Base-by-base conservation (phyloP, 2,113 vertebrate genomes). In the Hippocampus guttulatus region DNA sequence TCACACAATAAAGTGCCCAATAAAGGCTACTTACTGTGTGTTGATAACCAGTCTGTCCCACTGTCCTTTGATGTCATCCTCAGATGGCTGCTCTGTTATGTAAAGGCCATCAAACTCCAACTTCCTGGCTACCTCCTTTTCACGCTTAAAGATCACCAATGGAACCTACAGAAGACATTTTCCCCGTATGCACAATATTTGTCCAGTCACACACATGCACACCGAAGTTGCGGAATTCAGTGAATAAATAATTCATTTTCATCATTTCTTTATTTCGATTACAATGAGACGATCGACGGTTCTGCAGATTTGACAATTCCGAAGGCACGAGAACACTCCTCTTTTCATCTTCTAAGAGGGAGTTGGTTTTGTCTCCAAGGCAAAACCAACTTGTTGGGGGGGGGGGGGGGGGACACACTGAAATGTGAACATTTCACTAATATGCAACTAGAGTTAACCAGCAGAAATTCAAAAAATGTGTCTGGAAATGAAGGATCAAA, bases 41-140 rank as follows among this genome's bases (percentile, higher is more conserved):
- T 98, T 98, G 84, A 98, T 98, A 3, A 98, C 96, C 3, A 98
- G 93, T 86, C 96, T 88, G 86, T 98, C 96, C 96, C 96, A 98
- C 70, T 98, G 96, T 64, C 96, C 96, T 86, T 98, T 98, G 75
- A 98, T 98, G 81, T 98, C 96, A 52, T 98, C 96, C 81, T 98
- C 96, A 33, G 96, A 98, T 1, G 96, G 96, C 58, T 98, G 96
- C 73, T 98, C 96, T 33, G 96, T 98, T 76, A 98, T 98, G 79
- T 98, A 98, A 16, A 98, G 90, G 0, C 96, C 96, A 77, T 98
- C 96, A 84, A 98, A 98, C 80, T 98, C 96, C 90, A 98, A 85
- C 90, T 97, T 98, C 45, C 96, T 93, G 62, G 96, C 96, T 38
- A 98, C 96, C 85, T 98, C 96, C 72, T 98, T 98, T 85, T 98